Conservation (phyloP, 2,888 invertebrate species). For the Sphinx pinastri region DNA sequence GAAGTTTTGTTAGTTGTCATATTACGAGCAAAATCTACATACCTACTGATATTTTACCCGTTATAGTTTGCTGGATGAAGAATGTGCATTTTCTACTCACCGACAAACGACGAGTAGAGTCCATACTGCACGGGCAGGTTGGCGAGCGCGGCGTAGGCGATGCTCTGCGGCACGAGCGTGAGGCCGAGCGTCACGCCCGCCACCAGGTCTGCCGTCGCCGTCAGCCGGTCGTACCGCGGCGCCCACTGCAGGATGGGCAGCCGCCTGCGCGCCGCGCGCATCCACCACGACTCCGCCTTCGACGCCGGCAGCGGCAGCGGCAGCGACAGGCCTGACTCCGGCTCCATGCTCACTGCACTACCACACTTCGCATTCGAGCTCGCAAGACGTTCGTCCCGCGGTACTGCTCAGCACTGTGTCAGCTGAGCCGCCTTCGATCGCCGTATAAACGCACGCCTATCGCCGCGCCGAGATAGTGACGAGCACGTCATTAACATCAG, state of each 20-base stretch:
- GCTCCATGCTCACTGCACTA: conserved; percentile 35
- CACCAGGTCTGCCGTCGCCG: conserved; percentile 91
- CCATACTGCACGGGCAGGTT: conserved; percentile 95
- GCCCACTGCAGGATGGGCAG: conserved; percentile 87
- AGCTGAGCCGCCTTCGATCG: neutral
- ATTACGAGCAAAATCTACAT: no score
- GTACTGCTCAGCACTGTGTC: neutral
- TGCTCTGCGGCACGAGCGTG: conserved; percentile 96
- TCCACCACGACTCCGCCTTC: conserved; percentile 42
- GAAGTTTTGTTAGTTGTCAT: no score
- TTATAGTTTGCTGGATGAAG: neutral
- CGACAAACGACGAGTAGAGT: conserved; percentile 95
- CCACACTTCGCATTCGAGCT: neutral
- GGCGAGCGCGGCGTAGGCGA: conserved; percentile 95
- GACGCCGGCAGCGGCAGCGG: conserved; percentile 37
- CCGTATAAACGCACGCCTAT: conserved; percentile 6
- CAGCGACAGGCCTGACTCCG: conserved; percentile 42
- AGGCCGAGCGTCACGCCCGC: conserved; percentile 95
- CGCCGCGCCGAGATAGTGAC: neutral
- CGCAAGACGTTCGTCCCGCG: neutral
- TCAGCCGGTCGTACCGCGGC: conserved; percentile 86
- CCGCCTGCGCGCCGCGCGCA: conserved; percentile 48
- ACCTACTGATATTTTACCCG: neutral
- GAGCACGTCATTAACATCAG: conserved; percentile 1
- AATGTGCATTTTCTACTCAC: conserved; percentile 58